These are phyloP conservation scores for Rhinoderma darwinii DNA, from an alignment of 2,113 vertebrate species.

Conservation along the genomic window DNA sequence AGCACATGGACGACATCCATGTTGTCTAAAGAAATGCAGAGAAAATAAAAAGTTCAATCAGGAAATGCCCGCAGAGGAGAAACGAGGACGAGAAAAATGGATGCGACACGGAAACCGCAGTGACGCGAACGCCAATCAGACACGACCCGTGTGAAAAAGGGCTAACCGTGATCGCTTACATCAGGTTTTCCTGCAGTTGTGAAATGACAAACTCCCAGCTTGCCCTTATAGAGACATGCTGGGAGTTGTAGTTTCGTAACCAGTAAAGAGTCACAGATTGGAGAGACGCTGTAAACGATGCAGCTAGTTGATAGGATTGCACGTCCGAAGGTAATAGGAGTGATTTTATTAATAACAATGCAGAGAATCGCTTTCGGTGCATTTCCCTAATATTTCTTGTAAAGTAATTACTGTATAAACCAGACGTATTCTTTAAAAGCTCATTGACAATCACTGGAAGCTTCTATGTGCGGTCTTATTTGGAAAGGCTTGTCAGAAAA, in stretches of 20 bases:
- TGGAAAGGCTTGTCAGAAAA: neutral
- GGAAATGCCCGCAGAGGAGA: too few relatives aligned
- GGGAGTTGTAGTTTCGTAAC: neutral
- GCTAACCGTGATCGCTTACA: neutral
- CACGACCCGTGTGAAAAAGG: too few relatives aligned
- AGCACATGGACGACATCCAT: too few relatives aligned
- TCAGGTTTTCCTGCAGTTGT: neutral
- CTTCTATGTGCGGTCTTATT: neutral
- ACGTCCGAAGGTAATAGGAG: neutral
- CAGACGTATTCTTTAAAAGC: slow-evolving; percentile 12
- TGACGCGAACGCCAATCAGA: too few relatives aligned
- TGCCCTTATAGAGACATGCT: too few relatives aligned
- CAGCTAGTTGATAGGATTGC: neutral
- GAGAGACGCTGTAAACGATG: neutral
- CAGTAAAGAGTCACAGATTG: too few relatives aligned
- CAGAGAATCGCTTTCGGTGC: neutral
- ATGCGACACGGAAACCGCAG: too few relatives aligned
- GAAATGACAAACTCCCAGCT: neutral
- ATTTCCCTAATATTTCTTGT: neutral
- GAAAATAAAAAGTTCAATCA: too few relatives aligned
- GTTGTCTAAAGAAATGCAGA: too few relatives aligned
- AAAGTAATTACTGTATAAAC: neutral
- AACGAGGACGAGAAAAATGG: too few relatives aligned
- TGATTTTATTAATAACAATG: neutral
- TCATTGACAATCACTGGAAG: neutral